These are phyloP conservation scores for Drosophila trapezifrons DNA, from an alignment of 1,140 invertebrate species.

Conservation along the genomic window DNA sequence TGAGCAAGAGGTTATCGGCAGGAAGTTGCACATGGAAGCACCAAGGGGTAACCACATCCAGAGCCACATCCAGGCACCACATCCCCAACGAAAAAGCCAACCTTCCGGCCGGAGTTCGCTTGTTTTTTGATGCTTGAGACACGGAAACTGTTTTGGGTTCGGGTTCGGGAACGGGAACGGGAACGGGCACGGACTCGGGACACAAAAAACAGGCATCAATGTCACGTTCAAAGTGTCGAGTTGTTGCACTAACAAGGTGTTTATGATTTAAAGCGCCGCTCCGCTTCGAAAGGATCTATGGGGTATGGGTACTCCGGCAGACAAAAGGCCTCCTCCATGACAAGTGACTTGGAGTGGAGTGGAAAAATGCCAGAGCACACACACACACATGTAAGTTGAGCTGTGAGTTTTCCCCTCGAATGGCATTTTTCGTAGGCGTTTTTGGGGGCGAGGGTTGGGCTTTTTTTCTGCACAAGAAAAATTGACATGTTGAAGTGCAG, in stretches of 20 bases:
- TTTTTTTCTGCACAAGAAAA: conserved; percentile 45
- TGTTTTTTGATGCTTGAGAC: conserved; percentile 70
- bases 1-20: conserved; percentile 66
- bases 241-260: conserved; percentile 77
- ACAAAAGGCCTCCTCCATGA: conserved; percentile 69
- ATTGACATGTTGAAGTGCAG: conserved; percentile 70
- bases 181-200: conserved; percentile 17
- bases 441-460: conserved; percentile 35
- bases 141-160: conserved; percentile 66
- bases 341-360: conserved; percentile 59
- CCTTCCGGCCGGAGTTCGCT: conserved; percentile 37
- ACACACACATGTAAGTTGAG: conserved; percentile 20
- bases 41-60: conserved; percentile 34
- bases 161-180: conserved; percentile 26
- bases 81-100: conserved; percentile 18
- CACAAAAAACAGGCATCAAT: conserved; percentile 78
- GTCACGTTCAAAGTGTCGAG: conserved; percentile 79
- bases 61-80: conserved; percentile 31
- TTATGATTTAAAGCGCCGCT: conserved; percentile 71
- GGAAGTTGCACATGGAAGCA: conserved; percentile 74
- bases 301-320: conserved; percentile 41
- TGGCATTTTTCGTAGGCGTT: conserved; percentile 52
- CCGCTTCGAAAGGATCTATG: neutral
- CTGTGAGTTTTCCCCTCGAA: conserved; percentile 18
- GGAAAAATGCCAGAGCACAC: conserved; percentile 50